phyloP scores from a whole-genome alignment of 2,888 invertebrate species.

The Scaptomyza cyrtandrae region DNA sequence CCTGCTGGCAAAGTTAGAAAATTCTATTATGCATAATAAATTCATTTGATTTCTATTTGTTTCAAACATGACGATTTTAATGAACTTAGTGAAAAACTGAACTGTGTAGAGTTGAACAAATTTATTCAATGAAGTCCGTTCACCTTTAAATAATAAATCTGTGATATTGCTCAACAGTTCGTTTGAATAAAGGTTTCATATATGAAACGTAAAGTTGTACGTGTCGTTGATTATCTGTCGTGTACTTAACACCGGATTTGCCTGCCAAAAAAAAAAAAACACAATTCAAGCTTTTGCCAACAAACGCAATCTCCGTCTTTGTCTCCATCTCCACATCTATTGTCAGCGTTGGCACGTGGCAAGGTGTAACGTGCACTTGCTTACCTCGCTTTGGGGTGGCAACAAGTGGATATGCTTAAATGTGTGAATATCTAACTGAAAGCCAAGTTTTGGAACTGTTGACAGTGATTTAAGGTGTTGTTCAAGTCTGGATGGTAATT shows the following conservation, averaged over 20 bases:
- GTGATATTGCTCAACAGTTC: too few species aligned
- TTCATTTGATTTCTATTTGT: conserved; percentile 16
- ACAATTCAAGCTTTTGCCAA: conserved; percentile 41
- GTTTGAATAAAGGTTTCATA: too few species aligned
- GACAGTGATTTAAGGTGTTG: conserved; percentile 17
- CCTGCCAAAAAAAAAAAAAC: conserved; percentile 57
- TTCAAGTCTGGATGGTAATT: conserved; percentile 49
- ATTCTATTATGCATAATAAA: conserved; percentile 28
- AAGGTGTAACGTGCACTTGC: conserved; percentile 33
- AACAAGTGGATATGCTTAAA: conserved; percentile 57
- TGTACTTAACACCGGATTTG: conserved; percentile 72
- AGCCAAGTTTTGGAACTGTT: conserved; percentile 35
- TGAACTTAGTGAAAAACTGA: not conserved
- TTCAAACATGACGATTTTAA: not conserved
- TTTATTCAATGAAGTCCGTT: too few species aligned
- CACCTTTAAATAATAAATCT: too few species aligned
- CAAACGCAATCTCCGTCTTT: conserved; percentile 7
- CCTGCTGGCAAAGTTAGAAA: conserved; percentile 3
- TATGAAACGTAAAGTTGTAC: conserved; percentile 53
- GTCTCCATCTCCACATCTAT: not conserved
- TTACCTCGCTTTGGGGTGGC: conserved; percentile 18
- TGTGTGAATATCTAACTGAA: conserved; percentile 2
- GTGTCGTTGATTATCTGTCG: conserved; percentile 71
- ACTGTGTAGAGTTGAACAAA: too few species aligned
- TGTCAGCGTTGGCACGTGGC: conserved; percentile 43